These are phyloP conservation scores for Crypturellus tataupa DNA, from an alignment of 2,797 vertebrate genomes.

Conservation along the genomic window DNA sequence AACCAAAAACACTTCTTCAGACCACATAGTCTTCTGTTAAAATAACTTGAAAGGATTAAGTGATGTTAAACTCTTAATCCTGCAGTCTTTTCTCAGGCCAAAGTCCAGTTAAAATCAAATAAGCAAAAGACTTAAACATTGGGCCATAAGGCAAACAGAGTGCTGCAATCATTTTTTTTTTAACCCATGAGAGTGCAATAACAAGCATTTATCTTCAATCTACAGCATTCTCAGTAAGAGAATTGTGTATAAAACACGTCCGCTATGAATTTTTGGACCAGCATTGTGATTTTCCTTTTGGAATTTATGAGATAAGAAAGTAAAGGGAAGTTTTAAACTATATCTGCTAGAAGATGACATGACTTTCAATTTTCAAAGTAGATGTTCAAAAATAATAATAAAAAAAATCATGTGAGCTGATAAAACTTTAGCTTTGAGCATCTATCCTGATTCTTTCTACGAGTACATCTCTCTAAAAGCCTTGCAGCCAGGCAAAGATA, in stretches of 20 bases:
- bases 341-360: neutral
- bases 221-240: constrained; percentile 27
- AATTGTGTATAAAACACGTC: constrained; percentile 41
- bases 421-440: constrained; percentile 34
- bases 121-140: neutral
- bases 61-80: constrained; percentile 26
- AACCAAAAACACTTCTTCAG: neutral
- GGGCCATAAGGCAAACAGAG: neutral
- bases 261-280: constrained; percentile 43
- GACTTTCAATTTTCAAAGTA: neutral
- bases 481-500: constrained; percentile 1
- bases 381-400: constrained; percentile 7
- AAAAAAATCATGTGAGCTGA: neutral
- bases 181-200: constrained; percentile 46
- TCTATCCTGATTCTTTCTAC: neutral
- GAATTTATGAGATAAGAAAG: constrained; percentile 39
- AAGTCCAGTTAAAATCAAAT: constrained; percentile 35
- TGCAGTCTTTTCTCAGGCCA: constrained; percentile 27
- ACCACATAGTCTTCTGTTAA: neutral
- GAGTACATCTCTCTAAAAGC: constrained; percentile 9
- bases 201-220: constrained; percentile 50
- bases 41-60: constrained; percentile 41
- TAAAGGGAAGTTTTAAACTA: neutral
- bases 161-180: neutral
- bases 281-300: constrained; percentile 37